A percentile compares a stretch with the other conserved stretches of the same genome.
phyloP scores from a whole-genome alignment of 2,113 vertebrate species.

The Uropsilus gracilis region DNA sequence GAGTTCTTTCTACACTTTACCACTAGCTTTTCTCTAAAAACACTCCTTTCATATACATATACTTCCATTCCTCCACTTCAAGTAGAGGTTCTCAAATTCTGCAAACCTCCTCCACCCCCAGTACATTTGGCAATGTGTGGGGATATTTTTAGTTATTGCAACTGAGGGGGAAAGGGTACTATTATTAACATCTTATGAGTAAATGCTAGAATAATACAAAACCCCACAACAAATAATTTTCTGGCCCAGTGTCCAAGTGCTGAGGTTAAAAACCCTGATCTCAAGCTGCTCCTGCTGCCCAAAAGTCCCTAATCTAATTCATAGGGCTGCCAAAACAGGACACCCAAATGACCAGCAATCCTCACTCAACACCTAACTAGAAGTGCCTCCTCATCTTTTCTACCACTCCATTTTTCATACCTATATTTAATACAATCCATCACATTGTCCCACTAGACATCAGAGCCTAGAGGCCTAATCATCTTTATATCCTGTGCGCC shows the following conservation, averaged over 20 bases:
- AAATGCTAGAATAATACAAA: background rate
- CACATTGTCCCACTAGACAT: background rate
- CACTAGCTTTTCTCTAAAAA: conserved; percentile 10
- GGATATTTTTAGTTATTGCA: conserved; percentile 3
- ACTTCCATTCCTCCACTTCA: background rate
- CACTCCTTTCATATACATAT: background rate
- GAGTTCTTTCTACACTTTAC: background rate
- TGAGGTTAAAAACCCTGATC: conserved; percentile 19
- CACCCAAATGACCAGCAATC: background rate
- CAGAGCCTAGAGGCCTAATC: background rate
- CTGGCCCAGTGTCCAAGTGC: background rate
- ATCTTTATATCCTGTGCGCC: background rate
- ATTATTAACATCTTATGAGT: background rate
- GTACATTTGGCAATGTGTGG: background rate
- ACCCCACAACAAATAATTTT: background rate
- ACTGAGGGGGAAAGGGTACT: background rate
- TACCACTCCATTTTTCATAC: conserved; percentile 9
- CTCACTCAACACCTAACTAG: background rate
- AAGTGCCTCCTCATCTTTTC: conserved; percentile 9
- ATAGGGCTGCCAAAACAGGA: background rate
- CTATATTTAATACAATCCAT: background rate
- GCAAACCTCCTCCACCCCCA: background rate
- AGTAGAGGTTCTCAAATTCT: conserved; percentile 26
- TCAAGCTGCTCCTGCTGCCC: background rate
- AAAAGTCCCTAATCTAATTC: conserved; percentile 3